A percentile compares a stretch with the other conserved stretches of the same genome.
Conservation (phyloP, 2,797 vertebrate genomes). For the Sebastes kiyomatsui region DNA sequence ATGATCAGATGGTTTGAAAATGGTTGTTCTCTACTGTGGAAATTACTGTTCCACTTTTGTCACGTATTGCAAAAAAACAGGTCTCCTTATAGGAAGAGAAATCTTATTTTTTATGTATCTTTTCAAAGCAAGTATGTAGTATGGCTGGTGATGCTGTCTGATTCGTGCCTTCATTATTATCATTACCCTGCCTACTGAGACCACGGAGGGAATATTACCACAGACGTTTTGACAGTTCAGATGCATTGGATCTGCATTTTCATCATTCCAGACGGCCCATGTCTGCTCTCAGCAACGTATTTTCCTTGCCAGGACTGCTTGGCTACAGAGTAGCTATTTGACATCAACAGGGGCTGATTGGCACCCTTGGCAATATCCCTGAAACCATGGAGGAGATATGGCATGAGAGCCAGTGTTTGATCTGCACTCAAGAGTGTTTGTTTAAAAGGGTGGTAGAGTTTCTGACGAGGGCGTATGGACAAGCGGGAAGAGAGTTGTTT, state of each 20-base stretch:
- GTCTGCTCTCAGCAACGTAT: slow-evolving; percentile 36
- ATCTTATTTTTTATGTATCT: background rate
- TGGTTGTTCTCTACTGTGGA: background rate
- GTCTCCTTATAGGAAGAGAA: background rate
- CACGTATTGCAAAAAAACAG: background rate
- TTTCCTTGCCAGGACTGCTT: slow-evolving; percentile 47
- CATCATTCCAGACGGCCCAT: slow-evolving; percentile 42
- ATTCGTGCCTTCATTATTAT: background rate
- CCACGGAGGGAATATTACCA: background rate
- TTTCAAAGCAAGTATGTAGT: background rate
- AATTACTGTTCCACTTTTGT: background rate
- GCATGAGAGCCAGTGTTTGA: slow-evolving; percentile 63
- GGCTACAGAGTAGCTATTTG: slow-evolving; percentile 39
- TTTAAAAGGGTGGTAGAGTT: slow-evolving; percentile 62
- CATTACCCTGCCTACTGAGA: background rate
- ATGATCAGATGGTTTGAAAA: slow-evolving; percentile 16
- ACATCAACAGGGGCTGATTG: slow-evolving; percentile 44
- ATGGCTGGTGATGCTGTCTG: background rate
- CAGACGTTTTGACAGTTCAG: slow-evolving; percentile 33
- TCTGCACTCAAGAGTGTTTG: slow-evolving; percentile 62
- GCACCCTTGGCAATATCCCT: slow-evolving; percentile 51
- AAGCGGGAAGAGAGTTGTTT: slow-evolving; percentile 22
- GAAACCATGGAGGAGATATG: slow-evolving; percentile 54
- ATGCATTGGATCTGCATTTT: slow-evolving; percentile 44
- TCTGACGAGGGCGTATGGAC: slow-evolving; percentile 34